Conservation (phyloP, 2,888 invertebrate genomes). For the Macroteleia sp. region DNA sequence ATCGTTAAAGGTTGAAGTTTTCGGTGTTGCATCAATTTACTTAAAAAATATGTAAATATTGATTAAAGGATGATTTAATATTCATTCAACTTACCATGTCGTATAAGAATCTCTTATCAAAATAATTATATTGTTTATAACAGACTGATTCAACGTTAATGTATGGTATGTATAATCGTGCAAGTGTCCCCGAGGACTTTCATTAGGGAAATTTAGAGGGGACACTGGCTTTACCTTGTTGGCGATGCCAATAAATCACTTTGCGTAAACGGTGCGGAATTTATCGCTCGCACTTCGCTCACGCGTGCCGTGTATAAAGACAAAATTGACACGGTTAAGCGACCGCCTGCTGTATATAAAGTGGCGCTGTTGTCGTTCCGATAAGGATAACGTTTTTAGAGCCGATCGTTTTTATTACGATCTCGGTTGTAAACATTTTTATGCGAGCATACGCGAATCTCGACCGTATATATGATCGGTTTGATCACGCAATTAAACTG, state of each 20-base stretch:
- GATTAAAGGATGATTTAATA: too few species aligned
- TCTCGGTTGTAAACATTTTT: constrained; percentile 45
- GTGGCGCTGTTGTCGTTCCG: constrained; percentile 39
- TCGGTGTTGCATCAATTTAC: too few species aligned
- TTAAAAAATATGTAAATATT: too few species aligned
- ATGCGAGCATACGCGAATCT: constrained; percentile 25
- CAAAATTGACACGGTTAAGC: constrained; percentile 70
- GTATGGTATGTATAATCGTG: too few species aligned
- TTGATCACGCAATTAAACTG: constrained; percentile 35
- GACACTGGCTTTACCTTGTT: constrained; percentile 68
- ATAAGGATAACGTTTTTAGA: constrained; percentile 44
- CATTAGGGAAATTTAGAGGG: constrained; percentile 82
- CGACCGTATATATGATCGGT: constrained; percentile 17
- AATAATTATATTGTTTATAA: too few species aligned
- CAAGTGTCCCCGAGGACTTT: constrained; percentile 80
- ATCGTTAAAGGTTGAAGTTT: too few species aligned
- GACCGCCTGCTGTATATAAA: constrained; percentile 49
- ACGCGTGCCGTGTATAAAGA: constrained; percentile 67
- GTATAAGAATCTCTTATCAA: too few species aligned
- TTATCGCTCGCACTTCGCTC: constrained; percentile 75
- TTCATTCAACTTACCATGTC: too few species aligned
- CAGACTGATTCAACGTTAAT: too few species aligned
- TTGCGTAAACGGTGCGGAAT: constrained; percentile 76
- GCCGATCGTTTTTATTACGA: constrained; percentile 56
- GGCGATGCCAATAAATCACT: constrained; percentile 75